These are phyloP conservation scores for Tenualosa thibaudeaui DNA, from an alignment of 2,797 vertebrate species.

Conservation along the genomic window DNA sequence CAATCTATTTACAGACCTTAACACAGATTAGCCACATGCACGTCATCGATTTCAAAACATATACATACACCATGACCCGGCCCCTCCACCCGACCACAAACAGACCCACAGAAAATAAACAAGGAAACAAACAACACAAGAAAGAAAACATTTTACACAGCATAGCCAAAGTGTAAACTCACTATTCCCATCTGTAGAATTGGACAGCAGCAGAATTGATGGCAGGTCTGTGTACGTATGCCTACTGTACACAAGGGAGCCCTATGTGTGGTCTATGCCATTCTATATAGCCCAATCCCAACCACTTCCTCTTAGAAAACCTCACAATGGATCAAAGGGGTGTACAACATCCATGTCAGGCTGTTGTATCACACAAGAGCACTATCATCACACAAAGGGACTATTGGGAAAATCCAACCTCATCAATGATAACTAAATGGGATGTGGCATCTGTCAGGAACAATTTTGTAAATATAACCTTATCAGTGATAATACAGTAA, in stretches of 20 bases:
- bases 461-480: neutral
- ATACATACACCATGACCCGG: conserved; percentile 26
- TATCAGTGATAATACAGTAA: no score
- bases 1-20: conserved; percentile 54
- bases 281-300: neutral
- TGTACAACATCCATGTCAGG: neutral
- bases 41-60: conserved; percentile 32
- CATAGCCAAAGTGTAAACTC: conserved; percentile 30
- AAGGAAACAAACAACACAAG: conserved; percentile 25
- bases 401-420: neutral
- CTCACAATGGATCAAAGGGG: neutral
- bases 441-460: neutral
- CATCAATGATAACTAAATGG: neutral
- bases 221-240: neutral
- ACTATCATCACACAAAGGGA: neutral
- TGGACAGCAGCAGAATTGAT: conserved; percentile 15
- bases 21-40: conserved; percentile 34
- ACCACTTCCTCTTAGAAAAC: neutral
- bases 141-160: neutral
- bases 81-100: neutral
- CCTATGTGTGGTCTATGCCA: neutral
- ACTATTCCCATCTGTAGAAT: neutral
- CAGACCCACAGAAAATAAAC: neutral
- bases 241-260: neutral
- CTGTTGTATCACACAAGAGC: neutral